Percentiles rank a stretch among this genome's conserved stretches.
phyloP scores from a whole-genome alignment of 1,140 invertebrate genomes.

The Rhyacophila brunnea region DNA sequence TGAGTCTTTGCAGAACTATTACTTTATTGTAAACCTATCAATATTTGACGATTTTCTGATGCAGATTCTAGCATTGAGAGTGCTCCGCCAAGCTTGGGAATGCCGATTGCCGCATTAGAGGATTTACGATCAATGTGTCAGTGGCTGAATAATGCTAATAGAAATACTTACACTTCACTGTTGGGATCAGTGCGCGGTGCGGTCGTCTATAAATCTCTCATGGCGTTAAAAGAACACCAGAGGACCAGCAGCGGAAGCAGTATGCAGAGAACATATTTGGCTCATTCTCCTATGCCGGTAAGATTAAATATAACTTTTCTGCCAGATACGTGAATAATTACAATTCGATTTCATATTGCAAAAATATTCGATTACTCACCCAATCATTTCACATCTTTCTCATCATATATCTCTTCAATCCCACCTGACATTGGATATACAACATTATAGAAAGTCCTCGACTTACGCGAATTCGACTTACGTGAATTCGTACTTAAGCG shows the following conservation, averaged over 20 bases:
- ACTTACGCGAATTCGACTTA: too few relatives aligned
- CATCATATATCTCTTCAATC: too few relatives aligned
- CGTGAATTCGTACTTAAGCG: too few relatives aligned
- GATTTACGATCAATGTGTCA: slow-evolving; percentile 77
- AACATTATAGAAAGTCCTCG: too few relatives aligned
- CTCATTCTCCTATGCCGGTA: slow-evolving; percentile 51
- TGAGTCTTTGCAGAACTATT: too few relatives aligned
- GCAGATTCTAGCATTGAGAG: slow-evolving; percentile 53
- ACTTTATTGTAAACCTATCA: too few relatives aligned
- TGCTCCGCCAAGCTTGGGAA: slow-evolving; percentile 50
- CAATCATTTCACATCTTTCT: too few relatives aligned
- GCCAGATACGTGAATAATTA: too few relatives aligned
- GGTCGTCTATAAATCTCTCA: slow-evolving; percentile 74
- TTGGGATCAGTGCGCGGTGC: slow-evolving; percentile 76
- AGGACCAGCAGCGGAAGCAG: slow-evolving; percentile 72
- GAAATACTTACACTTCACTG: slow-evolving; percentile 76
- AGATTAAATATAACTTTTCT: too few relatives aligned
- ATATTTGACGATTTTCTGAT: too few relatives aligned
- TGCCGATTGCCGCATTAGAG: slow-evolving; percentile 64
- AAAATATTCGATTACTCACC: too few relatives aligned
- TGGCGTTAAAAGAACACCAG: slow-evolving; percentile 78
- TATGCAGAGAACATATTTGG: slow-evolving; percentile 32
- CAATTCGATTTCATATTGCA: too few relatives aligned
- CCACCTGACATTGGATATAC: not conserved
- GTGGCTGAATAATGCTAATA: slow-evolving; percentile 81